Percentiles rank a stretch among this genome's conserved stretches.
Evolutionary conservation across 2,113 vertebrate species (phyloP).

Genomic region (Austrofundulus limnaeus): DNA sequence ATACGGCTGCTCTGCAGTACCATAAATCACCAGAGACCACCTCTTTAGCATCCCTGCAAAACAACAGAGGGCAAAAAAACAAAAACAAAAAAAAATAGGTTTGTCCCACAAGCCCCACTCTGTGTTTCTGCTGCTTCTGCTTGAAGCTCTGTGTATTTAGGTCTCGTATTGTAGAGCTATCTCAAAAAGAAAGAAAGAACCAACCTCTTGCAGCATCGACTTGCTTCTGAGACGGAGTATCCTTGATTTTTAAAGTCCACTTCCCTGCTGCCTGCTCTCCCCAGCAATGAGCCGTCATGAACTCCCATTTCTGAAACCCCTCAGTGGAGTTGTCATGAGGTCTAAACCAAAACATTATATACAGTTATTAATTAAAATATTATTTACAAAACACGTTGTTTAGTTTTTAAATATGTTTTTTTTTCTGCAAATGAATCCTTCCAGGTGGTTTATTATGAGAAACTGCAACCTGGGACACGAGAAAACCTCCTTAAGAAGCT

Average conservation of each 20-base stretch:
- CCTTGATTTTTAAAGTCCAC: conserved; percentile 91
- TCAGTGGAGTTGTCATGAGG: conserved; percentile 90
- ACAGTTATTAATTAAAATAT: background rate
- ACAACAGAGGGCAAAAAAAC: conserved; percentile 25
- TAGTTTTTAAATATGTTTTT: background rate
- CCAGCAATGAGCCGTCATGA: conserved; percentile 98
- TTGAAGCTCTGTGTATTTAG: conserved; percentile 6
- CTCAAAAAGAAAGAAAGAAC: conserved; percentile 25
- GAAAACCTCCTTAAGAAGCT: background rate
- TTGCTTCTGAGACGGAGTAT: conserved; percentile 84
- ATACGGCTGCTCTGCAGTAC: conserved; percentile 87
- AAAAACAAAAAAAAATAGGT: conserved; percentile 26
- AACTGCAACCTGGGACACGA: background rate
- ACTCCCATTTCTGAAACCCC: conserved; percentile 94
- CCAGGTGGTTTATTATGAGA: background rate
- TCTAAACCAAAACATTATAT: conserved; percentile 71
- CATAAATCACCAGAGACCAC: conserved; percentile 92
- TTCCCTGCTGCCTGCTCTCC: conserved; percentile 89
- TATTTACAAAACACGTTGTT: background rate
- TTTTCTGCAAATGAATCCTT: conserved; percentile 2
- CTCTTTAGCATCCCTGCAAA: conserved; percentile 85
- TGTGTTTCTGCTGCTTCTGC: conserved; percentile 14
- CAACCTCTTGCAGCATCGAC: conserved; percentile 83
- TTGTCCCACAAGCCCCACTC: conserved; percentile 1
- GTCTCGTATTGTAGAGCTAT: conserved; percentile 25